A percentile compares a stretch with the other conserved stretches of the same genome.
Conservation (phyloP, 2,888 invertebrate species). For the Drosophila parthenogenetica region DNA sequence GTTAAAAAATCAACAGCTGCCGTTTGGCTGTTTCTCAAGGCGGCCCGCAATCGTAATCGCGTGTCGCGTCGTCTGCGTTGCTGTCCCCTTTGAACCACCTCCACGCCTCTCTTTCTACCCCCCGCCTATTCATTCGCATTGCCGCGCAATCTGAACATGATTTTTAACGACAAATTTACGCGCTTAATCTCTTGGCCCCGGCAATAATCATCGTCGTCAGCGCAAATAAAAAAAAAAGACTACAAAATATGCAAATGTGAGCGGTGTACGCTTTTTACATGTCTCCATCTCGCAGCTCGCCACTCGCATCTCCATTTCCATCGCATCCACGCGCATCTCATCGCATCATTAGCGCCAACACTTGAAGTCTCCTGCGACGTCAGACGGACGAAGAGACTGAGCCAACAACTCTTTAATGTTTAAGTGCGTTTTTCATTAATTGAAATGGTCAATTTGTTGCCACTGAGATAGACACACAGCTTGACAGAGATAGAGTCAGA, state of each 20-base stretch:
- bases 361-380: slow-evolving; percentile 49
- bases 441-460: slow-evolving; percentile 78
- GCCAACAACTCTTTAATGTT: slow-evolving; percentile 62
- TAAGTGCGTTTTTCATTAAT: slow-evolving; percentile 80
- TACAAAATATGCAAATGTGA: slow-evolving; percentile 76
- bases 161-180: slow-evolving; percentile 80
- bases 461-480: slow-evolving; percentile 31
- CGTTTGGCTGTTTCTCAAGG: slow-evolving; percentile 34
- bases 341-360: slow-evolving; percentile 76
- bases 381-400: slow-evolving; percentile 18
- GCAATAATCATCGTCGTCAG: slow-evolving; percentile 56
- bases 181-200: slow-evolving; percentile 71
- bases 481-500: slow-evolving; percentile 1
- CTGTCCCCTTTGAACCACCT: not conserved
- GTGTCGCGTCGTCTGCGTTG: slow-evolving; percentile 32
- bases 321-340: slow-evolving; percentile 57
- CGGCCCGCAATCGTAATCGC: slow-evolving; percentile 43
- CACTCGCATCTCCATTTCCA: slow-evolving; percentile 27
- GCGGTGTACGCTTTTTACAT: slow-evolving; percentile 40
- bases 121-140: slow-evolving; percentile 15
- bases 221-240: slow-evolving; percentile 33
- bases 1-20: slow-evolving; percentile 62
- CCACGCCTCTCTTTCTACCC: not conserved
- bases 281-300: slow-evolving; percentile 17
- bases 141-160: slow-evolving; percentile 59